These are phyloP conservation scores for Agelas oroides DNA, from an alignment of 37 sponge, comb jelly and placozoan species.

Conservation along the genomic window DNA sequence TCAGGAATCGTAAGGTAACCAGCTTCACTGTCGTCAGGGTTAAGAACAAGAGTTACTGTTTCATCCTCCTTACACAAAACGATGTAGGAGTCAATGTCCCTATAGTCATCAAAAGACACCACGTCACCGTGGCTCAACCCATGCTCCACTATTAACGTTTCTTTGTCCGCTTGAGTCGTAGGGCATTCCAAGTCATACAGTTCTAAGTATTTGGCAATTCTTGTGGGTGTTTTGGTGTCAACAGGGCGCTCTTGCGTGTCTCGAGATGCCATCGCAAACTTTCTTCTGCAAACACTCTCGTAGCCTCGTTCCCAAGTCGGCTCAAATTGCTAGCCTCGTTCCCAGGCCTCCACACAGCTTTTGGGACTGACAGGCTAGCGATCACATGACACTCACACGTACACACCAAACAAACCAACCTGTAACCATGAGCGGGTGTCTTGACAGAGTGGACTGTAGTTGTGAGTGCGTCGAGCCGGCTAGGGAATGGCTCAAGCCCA, in stretches of 20 bases:
- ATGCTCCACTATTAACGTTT: neutral
- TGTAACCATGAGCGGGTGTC: conserved; percentile 76
- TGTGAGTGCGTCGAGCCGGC: conserved; percentile 51
- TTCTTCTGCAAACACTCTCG: too few relatives aligned
- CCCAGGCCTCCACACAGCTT: too few relatives aligned
- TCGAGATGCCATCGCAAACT: too few relatives aligned
- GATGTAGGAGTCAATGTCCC: neutral
- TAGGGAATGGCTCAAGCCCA: conserved; percentile 59
- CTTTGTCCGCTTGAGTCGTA: neutral
- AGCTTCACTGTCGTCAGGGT: conserved; percentile 1
- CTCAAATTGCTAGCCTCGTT: too few relatives aligned
- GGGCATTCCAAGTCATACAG: neutral
- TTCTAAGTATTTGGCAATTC: neutral
- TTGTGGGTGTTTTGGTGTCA: too few relatives aligned
- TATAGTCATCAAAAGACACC: neutral
- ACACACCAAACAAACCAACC: too few relatives aligned
- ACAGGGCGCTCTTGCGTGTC: too few relatives aligned
- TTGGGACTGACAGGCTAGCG: too few relatives aligned
- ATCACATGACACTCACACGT: too few relatives aligned
- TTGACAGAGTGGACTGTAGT: conserved; percentile 60
- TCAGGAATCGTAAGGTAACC: neutral
- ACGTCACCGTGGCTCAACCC: conserved; percentile 1
- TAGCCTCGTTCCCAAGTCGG: too few relatives aligned
- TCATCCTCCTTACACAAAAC: neutral
- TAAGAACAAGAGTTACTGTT: neutral